Evolutionary conservation across 2,797 vertebrate genomes (phyloP).

Genomic region (Trachurus trachurus): DNA sequence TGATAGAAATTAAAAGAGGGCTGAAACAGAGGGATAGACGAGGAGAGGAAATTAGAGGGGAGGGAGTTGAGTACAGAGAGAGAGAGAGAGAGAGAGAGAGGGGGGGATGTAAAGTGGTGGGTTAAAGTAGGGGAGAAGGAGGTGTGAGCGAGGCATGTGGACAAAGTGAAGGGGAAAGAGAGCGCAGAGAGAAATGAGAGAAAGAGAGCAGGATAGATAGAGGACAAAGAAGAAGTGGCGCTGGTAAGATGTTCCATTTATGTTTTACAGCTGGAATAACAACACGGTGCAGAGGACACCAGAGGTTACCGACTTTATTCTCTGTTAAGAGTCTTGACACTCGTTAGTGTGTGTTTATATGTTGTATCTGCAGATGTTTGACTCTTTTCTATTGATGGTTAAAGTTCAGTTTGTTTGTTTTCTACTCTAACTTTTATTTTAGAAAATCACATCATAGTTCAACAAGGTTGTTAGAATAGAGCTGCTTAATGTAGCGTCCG

Average conservation of each 20-base stretch:
- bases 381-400: neutral
- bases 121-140: slow-evolving; percentile 58
- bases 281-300: neutral
- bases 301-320: neutral
- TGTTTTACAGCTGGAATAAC: slow-evolving; percentile 37
- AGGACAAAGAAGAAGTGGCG: slow-evolving; percentile 51
- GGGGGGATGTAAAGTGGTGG: slow-evolving; percentile 49
- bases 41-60: slow-evolving; percentile 58
- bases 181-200: slow-evolving; percentile 53
- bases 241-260: slow-evolving; percentile 75
- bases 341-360: neutral
- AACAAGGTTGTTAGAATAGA: slow-evolving; percentile 22
- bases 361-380: neutral
- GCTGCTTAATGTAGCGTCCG: slow-evolving; percentile 30
- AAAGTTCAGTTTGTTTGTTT: slow-evolving; percentile 3
- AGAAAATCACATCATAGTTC: too few species aligned
- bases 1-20: slow-evolving; percentile 52
- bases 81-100: slow-evolving; percentile 13
- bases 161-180: slow-evolving; percentile 46
- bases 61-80: slow-evolving; percentile 34
- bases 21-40: slow-evolving; percentile 55
- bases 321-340: neutral
- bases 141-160: slow-evolving; percentile 66
- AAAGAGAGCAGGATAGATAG: slow-evolving; percentile 49
- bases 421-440: too few species aligned